phyloP scores from a whole-genome alignment of 2,888 invertebrate species.

The Sthenelais limicola region DNA sequence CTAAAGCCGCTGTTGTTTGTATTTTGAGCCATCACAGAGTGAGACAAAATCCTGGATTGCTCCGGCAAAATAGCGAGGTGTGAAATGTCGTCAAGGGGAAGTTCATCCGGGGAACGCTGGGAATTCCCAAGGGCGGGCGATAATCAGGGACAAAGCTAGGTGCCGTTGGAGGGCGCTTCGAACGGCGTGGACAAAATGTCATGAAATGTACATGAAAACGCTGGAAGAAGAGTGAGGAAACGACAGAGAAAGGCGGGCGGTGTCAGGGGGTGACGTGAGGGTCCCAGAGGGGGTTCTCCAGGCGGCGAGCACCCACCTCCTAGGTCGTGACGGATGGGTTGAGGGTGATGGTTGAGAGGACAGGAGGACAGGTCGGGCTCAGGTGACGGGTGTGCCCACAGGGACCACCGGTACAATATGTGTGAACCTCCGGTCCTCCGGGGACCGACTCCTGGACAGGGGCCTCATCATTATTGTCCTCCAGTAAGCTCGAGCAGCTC shows the following conservation, averaged over 20 bases:
- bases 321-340: slow-evolving; percentile 33
- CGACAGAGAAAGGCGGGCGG: slow-evolving; percentile 30
- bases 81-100: slow-evolving; percentile 36
- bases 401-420: slow-evolving; percentile 35
- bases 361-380: not conserved
- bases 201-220: slow-evolving; percentile 38
- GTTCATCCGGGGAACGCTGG: slow-evolving; percentile 27
- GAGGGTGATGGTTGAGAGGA: slow-evolving; percentile 4
- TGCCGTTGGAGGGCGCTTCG: not conserved
- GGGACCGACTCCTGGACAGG: slow-evolving; percentile 14
- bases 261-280: slow-evolving; percentile 32
- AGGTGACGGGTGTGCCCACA: slow-evolving; percentile 22
- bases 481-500: slow-evolving; percentile 31
- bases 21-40: not conserved
- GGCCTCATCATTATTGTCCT: slow-evolving; percentile 33
- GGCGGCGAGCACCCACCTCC: slow-evolving; percentile 6
- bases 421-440: slow-evolving; percentile 22
- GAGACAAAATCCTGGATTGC: slow-evolving; percentile 22
- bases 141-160: slow-evolving; percentile 36
- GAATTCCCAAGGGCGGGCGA: slow-evolving; percentile 26
- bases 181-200: slow-evolving; percentile 27
- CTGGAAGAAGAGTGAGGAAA: slow-evolving; percentile 2
- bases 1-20: not conserved
- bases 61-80: slow-evolving; percentile 32
- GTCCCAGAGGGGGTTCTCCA: not conserved